Conservation (phyloP, 1,140 invertebrate species). For the Bombus sibiricus region DNA sequence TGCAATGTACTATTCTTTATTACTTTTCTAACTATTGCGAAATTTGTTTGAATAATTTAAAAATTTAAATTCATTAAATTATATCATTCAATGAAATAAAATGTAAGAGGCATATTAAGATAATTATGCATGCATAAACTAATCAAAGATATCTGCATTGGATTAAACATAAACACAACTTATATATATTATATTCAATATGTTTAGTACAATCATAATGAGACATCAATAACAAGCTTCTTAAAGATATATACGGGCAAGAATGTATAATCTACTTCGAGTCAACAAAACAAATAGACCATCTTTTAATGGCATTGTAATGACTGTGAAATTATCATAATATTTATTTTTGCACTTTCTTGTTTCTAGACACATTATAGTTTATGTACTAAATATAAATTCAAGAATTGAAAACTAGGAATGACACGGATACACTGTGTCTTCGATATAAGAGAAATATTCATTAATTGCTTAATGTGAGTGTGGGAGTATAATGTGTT, state of each 20-base stretch:
- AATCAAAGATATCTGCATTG: neutral
- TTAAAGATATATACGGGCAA: neutral
- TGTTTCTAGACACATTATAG: neutral
- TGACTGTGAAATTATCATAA: neutral
- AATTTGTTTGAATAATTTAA: neutral
- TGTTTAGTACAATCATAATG: neutral
- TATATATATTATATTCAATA: neutral
- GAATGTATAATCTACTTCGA: neutral
- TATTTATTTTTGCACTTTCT: conserved; percentile 47
- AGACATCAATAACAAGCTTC: neutral
- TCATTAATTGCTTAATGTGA: conserved; percentile 19
- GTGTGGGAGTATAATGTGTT: neutral
- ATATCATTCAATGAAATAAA: neutral
- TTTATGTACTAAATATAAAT: neutral
- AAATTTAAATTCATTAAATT: neutral
- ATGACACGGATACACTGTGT: conserved; percentile 39
- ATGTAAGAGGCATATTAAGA: neutral
- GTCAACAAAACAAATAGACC: neutral
- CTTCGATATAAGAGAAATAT: conserved; percentile 9
- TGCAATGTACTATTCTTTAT: neutral
- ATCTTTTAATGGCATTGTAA: neutral
- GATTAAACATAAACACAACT: neutral
- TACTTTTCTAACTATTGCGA: neutral
- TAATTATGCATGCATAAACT: neutral
- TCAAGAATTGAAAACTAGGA: neutral